phyloP scores from a whole-genome alignment of 1,140 invertebrate species.

The Nebria ingens region DNA sequence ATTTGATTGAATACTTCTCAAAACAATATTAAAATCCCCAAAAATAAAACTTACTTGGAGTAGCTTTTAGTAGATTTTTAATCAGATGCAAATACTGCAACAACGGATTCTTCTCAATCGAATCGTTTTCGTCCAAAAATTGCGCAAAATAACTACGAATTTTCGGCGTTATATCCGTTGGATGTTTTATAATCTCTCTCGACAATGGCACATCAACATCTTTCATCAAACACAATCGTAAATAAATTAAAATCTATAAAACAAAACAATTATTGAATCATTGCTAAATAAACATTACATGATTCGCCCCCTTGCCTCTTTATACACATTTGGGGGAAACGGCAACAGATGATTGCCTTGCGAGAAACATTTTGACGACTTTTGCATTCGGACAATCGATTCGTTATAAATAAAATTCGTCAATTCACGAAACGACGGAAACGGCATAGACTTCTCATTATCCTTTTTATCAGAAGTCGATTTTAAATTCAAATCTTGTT shows the following conservation, averaged over 20 bases:
- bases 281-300: conserved; percentile 12
- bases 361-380: conserved; percentile 37
- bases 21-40: neutral
- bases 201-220: conserved; percentile 38
- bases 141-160: conserved; percentile 45
- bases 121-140: conserved; percentile 34
- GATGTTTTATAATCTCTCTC: conserved; percentile 41
- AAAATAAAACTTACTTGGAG: conserved; percentile 40
- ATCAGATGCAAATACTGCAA: conserved; percentile 55
- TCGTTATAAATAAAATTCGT: conserved; percentile 38
- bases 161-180: conserved; percentile 49
- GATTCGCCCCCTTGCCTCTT: conserved; percentile 41
- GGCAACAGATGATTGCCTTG: conserved; percentile 54
- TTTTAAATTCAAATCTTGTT: conserved; percentile 24
- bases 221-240: conserved; percentile 58
- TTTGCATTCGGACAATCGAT: conserved; percentile 31
- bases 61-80: conserved; percentile 47
- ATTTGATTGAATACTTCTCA: too few species aligned
- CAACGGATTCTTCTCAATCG: conserved; percentile 40
- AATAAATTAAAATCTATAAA: conserved; percentile 61
- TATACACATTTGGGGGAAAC: conserved; percentile 51
- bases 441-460: conserved; percentile 24
- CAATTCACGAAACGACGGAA: conserved; percentile 33
- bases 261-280: conserved; percentile 14
- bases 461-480: conserved; percentile 22